Evolutionary conservation across 2,113 vertebrate genomes (phyloP).

Genomic region (Pholis gunnellus): DNA sequence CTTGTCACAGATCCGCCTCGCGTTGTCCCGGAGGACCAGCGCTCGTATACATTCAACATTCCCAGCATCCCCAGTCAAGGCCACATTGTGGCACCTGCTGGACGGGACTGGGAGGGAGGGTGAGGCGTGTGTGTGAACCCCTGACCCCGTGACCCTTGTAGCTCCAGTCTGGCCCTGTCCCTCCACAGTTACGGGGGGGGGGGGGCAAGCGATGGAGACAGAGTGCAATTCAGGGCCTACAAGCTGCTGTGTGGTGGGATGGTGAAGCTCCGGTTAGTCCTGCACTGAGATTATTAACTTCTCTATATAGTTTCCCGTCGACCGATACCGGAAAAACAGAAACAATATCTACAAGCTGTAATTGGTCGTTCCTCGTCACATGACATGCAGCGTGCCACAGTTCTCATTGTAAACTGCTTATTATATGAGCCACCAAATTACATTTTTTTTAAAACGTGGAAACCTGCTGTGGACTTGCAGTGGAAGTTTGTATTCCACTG

Average conservation of each 20-base stretch:
- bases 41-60: conserved; percentile 35
- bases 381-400: background rate
- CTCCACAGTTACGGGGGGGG: conserved; percentile 6
- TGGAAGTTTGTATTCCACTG: conserved; percentile 18
- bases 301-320: too few species aligned
- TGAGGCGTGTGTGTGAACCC: conserved; percentile 16
- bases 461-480: background rate
- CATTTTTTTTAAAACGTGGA: too few species aligned
- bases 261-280: too few species aligned
- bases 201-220: background rate
- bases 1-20: conserved; percentile 52
- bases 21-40: conserved; percentile 51
- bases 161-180: conserved; percentile 25
- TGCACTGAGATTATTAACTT: too few species aligned
- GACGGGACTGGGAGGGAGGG: background rate
- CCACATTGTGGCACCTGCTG: conserved; percentile 59
- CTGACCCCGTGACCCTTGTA: conserved; percentile 38
- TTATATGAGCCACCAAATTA: background rate
- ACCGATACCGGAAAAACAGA: too few species aligned
- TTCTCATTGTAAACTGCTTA: background rate
- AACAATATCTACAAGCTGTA: background rate
- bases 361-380: background rate
- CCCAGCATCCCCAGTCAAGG: conserved; percentile 53
- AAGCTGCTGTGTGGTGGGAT: background rate
- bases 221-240: background rate